Percentiles rank a stretch among this genome's conserved stretches.
Conservation (phyloP, 2,113 vertebrate genomes). For the Urocynchramus pylzowi region DNA sequence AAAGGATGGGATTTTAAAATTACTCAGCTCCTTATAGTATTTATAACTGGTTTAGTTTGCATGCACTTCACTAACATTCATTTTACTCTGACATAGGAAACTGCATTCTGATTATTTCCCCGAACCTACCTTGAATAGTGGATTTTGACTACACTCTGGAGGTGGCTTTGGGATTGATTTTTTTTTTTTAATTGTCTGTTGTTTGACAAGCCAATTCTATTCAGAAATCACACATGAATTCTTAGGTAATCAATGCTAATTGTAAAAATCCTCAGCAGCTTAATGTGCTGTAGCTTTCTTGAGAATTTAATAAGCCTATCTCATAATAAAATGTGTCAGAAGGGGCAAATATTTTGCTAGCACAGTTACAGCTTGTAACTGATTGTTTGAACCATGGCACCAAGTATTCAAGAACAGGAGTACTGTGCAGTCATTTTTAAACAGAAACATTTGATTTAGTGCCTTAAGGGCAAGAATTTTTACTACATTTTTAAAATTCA, state of each 20-base stretch:
- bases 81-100: slow-evolving; percentile 3
- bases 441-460: slow-evolving; percentile 28
- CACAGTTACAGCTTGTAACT: slow-evolving; percentile 50
- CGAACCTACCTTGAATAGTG: background rate
- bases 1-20: slow-evolving; percentile 45
- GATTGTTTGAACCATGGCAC: background rate
- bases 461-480: slow-evolving; percentile 34
- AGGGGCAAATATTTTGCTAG: slow-evolving; percentile 60
- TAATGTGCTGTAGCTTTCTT: slow-evolving; percentile 45
- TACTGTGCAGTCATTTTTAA: slow-evolving; percentile 26
- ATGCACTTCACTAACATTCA: slow-evolving; percentile 10
- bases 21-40: slow-evolving; percentile 18
- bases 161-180: background rate
- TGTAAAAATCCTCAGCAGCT: slow-evolving; percentile 35
- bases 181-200: slow-evolving; percentile 1
- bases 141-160: slow-evolving; percentile 9
- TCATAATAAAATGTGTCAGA: slow-evolving; percentile 52
- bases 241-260: slow-evolving; percentile 45
- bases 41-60: slow-evolving; percentile 20
- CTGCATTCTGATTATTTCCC: background rate
- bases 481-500: slow-evolving; percentile 22
- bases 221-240: slow-evolving; percentile 33
- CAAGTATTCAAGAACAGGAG: background rate
- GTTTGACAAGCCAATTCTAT: slow-evolving; percentile 6
- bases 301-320: slow-evolving; percentile 37